A percentile compares a stretch with the other conserved stretches of the same genome.
Evolutionary conservation across 2,888 invertebrate species (phyloP).

Genomic region (Aplocera efformata): DNA sequence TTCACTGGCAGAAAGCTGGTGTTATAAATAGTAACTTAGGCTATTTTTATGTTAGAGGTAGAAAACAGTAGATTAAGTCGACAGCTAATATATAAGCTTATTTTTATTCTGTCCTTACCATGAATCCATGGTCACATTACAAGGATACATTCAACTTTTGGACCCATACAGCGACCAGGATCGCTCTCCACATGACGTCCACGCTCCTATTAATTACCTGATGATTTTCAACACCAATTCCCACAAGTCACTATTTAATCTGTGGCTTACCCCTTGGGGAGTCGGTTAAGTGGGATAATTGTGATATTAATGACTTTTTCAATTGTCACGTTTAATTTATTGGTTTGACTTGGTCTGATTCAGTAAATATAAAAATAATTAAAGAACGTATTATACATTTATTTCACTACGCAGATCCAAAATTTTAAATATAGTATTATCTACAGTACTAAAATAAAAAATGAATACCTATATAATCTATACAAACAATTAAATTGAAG

Average conservation of each 20-base stretch:
- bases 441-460: too few species aligned
- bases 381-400: constrained; percentile 4
- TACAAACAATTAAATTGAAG: too few species aligned
- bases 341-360: constrained; percentile 1
- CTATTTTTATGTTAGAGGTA: too few species aligned
- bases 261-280: constrained; percentile 45
- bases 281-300: constrained; percentile 49
- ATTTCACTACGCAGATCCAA: too few species aligned
- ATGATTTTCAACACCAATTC: constrained; percentile 39
- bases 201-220: constrained; percentile 53
- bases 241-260: constrained; percentile 13
- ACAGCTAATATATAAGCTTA: too few species aligned
- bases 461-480: too few species aligned
- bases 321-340: constrained; percentile 10
- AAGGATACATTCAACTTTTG: constrained; percentile 30
- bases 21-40: too few species aligned
- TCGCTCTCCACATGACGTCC: constrained; percentile 49
- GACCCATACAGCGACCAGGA: constrained; percentile 53
- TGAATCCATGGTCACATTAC: constrained; percentile 36
- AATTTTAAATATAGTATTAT: too few species aligned
- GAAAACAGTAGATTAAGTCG: too few species aligned
- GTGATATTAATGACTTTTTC: constrained; percentile 30
- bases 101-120: constrained; percentile 9
- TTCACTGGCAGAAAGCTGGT: too few species aligned
- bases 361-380: constrained; percentile 3